Evolutionary conservation across 2,888 invertebrate species (phyloP).

Genomic region (Ochlodes sylvanus): DNA sequence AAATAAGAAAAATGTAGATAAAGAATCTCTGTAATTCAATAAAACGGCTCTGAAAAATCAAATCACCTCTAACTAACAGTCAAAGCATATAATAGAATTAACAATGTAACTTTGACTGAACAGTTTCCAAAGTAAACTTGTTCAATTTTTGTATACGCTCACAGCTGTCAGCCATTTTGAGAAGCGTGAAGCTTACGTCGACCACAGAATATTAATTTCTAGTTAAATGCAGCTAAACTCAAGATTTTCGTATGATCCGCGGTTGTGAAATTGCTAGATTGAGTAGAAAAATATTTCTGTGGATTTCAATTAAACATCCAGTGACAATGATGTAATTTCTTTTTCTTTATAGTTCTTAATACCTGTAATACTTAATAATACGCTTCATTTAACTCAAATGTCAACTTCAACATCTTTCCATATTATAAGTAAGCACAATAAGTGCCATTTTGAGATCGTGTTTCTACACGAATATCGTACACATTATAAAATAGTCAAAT

Average conservation of each 20-base stretch:
- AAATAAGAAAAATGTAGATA: background rate
- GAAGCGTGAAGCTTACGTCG: conserved; percentile 12
- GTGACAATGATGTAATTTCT: background rate
- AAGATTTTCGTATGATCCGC: no score
- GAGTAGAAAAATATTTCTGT: background rate
- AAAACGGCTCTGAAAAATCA: background rate
- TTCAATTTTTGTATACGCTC: conserved; percentile 17
- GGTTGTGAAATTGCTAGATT: no score
- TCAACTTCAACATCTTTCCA: conserved; percentile 35
- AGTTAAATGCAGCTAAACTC: conserved; percentile 1
- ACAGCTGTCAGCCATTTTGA: conserved; percentile 37
- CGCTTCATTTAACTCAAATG: conserved; percentile 4
- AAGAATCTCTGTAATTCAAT: background rate
- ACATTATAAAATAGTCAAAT: conserved; percentile 75
- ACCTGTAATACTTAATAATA: conserved; percentile 29
- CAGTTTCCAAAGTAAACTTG: conserved; percentile 5
- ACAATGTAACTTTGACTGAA: conserved; percentile 13
- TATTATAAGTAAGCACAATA: conserved; percentile 49
- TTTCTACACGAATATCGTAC: conserved; percentile 38
- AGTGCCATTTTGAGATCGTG: conserved; percentile 60
- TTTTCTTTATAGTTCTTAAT: conserved; percentile 1
- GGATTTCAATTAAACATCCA: background rate
- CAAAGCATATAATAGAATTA: background rate
- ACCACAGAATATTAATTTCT: conserved; percentile 17
- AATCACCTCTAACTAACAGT: background rate